phyloP scores from a whole-genome alignment of 2,113 vertebrate genomes.

The Accipiter virgatus region DNA sequence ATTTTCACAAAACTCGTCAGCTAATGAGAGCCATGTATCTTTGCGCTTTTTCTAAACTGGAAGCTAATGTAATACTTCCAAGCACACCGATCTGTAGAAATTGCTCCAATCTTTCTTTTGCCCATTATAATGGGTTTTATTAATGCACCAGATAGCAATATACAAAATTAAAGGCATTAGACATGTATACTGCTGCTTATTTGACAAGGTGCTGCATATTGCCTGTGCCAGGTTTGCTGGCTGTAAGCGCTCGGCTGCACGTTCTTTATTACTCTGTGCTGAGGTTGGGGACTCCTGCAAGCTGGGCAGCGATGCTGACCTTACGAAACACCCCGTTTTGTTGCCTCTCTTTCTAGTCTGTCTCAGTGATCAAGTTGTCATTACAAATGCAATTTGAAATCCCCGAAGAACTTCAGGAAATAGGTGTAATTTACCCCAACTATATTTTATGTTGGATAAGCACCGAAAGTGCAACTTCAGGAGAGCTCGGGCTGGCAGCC shows the following conservation, averaged over 20 bases:
- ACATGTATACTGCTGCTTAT: background rate
- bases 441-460: background rate
- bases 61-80: background rate
- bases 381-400: background rate
- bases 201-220: background rate
- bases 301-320: background rate
- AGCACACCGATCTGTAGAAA: background rate
- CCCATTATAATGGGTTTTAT: background rate
- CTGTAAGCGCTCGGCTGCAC: background rate
- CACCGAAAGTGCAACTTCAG: background rate
- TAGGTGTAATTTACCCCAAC: background rate
- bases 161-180: slow-evolving; percentile 30
- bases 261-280: background rate
- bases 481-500: background rate
- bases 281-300: background rate
- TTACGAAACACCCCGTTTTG: background rate
- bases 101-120: background rate
- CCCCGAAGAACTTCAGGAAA: background rate
- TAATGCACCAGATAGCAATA: background rate
- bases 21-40: background rate
- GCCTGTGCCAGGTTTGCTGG: background rate
- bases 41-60: background rate
- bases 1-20: background rate
- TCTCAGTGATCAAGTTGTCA: background rate
- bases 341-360: background rate